Evolutionary conservation across 2,113 vertebrate genomes (phyloP).

Genomic region (Pluvianellus socialis): DNA sequence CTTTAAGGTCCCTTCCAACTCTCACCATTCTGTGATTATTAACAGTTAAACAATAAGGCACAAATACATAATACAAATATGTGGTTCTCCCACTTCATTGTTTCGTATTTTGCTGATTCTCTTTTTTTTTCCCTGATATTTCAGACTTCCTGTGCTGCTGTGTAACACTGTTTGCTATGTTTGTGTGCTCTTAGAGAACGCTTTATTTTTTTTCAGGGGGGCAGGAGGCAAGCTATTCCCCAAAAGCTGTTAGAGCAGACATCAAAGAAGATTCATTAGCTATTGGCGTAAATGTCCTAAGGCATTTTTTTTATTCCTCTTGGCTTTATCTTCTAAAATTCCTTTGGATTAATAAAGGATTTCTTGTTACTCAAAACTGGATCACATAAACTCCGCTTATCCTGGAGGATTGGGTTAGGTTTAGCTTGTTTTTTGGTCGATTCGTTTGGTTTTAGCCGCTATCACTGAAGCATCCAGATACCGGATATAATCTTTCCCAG

Average conservation of each 20-base stretch:
- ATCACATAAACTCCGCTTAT: background rate
- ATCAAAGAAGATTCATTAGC: background rate
- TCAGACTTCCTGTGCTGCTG: background rate
- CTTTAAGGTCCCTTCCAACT: background rate
- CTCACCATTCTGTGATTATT: background rate
- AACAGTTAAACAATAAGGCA: background rate
- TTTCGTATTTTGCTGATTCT: background rate
- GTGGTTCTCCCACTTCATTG: background rate
- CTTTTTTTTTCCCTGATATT: background rate
- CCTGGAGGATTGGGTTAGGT: background rate
- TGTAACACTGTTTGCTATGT: background rate
- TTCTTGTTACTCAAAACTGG: conserved; percentile 3
- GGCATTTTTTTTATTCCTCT: background rate
- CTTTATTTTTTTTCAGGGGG: background rate
- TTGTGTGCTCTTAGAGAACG: background rate
- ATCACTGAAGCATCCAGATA: background rate
- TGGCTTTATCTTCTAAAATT: conserved; percentile 37
- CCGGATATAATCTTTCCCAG: background rate
- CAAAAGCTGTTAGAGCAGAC: background rate
- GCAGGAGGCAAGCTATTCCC: background rate
- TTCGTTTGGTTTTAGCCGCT: background rate
- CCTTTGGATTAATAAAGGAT: conserved; percentile 13
- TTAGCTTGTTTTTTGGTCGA: background rate
- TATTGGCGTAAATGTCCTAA: background rate
- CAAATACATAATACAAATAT: background rate